Conservation (phyloP, 2,113 vertebrate species). For the Syngnathus typhle region DNA sequence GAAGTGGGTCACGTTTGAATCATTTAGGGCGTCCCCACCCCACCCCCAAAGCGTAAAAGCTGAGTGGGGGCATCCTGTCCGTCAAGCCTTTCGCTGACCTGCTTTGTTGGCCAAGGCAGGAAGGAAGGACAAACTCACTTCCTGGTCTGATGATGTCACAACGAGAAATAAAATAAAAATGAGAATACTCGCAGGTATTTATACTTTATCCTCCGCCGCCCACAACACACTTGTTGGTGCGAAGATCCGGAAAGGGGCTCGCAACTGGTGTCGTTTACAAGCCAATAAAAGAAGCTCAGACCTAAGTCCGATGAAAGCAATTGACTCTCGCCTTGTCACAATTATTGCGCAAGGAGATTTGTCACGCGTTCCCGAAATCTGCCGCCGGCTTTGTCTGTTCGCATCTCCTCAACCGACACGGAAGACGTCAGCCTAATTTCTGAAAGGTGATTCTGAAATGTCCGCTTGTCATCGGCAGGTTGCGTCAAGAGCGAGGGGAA, state of each 20-base stretch:
- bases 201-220: too few species aligned
- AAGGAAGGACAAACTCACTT: constrained; percentile 51
- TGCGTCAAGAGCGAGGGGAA: constrained; percentile 11
- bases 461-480: constrained; percentile 41
- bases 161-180: too few species aligned
- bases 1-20: constrained; percentile 45
- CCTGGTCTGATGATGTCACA: constrained; percentile 19
- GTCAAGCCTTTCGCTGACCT: constrained; percentile 21
- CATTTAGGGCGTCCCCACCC: constrained; percentile 22
- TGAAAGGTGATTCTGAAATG: constrained; percentile 12
- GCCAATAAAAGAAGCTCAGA: background rate
- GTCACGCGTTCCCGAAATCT: too few species aligned
- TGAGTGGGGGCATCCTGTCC: constrained; percentile 37
- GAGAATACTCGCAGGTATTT: too few species aligned
- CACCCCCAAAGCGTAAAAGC: constrained; percentile 13
- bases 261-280: constrained; percentile 1
- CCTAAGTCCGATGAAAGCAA: constrained; percentile 30
- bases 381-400: constrained; percentile 1
- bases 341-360: too few species aligned
- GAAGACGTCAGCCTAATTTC: too few species aligned
- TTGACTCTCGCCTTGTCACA: constrained; percentile 14
- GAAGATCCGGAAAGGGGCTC: background rate
- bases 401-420: constrained; percentile 41
- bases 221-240: background rate
- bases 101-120: constrained; percentile 67